Percentiles rank a stretch among this genome's conserved stretches.
Evolutionary conservation across 2,113 vertebrate species (phyloP).

Genomic region (Ceratotherium simum): DNA sequence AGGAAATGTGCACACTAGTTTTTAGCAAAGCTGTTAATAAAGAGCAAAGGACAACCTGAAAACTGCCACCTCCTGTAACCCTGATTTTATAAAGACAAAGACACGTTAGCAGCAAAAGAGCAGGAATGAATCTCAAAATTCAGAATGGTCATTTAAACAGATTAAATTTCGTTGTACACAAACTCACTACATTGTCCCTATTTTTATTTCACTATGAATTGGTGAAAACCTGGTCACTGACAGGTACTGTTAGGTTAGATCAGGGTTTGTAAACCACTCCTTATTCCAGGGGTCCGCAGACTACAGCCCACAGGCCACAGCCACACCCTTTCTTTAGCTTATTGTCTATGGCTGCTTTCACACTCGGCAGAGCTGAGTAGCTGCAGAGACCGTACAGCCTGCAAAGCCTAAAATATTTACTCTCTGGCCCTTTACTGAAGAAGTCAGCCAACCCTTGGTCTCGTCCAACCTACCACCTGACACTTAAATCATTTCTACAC

Average conservation of each 20-base stretch:
- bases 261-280: background rate
- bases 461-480: background rate
- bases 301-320: background rate
- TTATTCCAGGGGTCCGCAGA: background rate
- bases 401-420: background rate
- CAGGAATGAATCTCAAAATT: background rate
- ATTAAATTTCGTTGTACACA: background rate
- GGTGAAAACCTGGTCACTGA: background rate
- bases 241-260: background rate
- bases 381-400: background rate
- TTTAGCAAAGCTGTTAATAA: background rate
- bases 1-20: background rate
- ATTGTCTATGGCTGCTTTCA: background rate
- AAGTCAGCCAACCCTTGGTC: background rate
- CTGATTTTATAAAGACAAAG: slow-evolving; percentile 1
- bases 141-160: background rate
- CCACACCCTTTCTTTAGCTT: background rate
- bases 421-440: background rate
- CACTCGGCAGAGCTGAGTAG: background rate
- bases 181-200: background rate
- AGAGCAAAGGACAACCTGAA: background rate
- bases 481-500: background rate
- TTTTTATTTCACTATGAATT: background rate
- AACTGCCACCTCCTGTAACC: background rate
- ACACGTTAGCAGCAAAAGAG: background rate